phyloP scores from a whole-genome alignment of 2,888 invertebrate species.

The Drosophila merina region DNA sequence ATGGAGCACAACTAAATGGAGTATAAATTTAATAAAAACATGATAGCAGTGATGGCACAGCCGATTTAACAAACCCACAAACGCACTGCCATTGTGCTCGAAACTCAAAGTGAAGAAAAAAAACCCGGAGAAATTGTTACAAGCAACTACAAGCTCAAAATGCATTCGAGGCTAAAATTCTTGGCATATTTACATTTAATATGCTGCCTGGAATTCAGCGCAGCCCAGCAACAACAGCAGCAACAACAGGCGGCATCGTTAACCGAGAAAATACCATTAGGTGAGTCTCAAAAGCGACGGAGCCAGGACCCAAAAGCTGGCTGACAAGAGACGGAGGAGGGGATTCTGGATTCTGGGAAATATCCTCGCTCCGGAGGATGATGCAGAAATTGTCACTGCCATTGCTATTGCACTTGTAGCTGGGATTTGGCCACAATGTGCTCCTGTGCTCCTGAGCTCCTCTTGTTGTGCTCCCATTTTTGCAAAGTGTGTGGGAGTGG shows the following conservation, averaged over 20 bases:
- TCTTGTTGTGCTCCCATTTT: conserved; percentile 31
- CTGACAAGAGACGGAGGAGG: not conserved
- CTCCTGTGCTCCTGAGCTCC: conserved; percentile 35
- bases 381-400: conserved; percentile 23
- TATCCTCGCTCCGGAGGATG: not conserved
- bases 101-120: conserved; percentile 5
- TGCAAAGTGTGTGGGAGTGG: conserved; percentile 23
- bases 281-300: conserved; percentile 76
- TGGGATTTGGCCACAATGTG: conserved; percentile 60
- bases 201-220: conserved; percentile 78
- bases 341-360: not conserved
- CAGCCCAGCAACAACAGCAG: conserved; percentile 62
- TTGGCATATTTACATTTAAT: conserved; percentile 82
- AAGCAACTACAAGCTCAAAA: conserved; percentile 69
- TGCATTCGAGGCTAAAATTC: conserved; percentile 82
- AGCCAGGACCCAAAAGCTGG: conserved; percentile 26
- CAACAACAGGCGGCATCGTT: conserved; percentile 73
- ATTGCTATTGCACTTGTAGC: conserved; percentile 57
- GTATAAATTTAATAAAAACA: not conserved
- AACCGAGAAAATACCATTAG: conserved; percentile 84
- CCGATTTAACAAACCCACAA: conserved; percentile 25
- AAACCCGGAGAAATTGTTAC: conserved; percentile 23
- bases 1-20: not conserved
- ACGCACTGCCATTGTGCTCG: conserved; percentile 22
- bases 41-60: conserved; percentile 25